These are phyloP conservation scores for Prinia subflava DNA, from an alignment of 2,113 vertebrate genomes.

Conservation along the genomic window DNA sequence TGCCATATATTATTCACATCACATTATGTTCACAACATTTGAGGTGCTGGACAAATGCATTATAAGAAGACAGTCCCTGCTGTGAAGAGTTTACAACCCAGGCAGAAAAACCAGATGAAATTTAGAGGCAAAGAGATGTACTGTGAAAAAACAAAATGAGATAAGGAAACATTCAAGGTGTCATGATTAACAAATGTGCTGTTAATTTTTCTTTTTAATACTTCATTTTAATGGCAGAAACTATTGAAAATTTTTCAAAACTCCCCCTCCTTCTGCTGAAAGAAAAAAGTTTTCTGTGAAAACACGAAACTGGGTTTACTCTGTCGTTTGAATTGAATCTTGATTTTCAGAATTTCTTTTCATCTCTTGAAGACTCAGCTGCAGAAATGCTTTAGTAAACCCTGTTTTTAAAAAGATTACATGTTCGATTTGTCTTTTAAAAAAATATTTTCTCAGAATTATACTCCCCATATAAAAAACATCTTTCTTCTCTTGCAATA, in stretches of 20 bases:
- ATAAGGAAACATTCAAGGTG: not conserved
- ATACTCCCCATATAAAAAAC: not conserved
- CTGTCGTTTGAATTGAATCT: not conserved
- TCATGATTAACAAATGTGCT: slow-evolving; percentile 8
- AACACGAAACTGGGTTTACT: not conserved
- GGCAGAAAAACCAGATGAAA: not conserved
- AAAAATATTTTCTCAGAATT: not conserved
- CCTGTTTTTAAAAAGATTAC: not conserved
- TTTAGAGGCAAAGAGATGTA: not conserved
- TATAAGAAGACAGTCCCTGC: not conserved
- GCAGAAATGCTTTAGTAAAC: not conserved
- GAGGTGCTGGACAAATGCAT: slow-evolving; percentile 43
- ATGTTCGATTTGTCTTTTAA: not conserved
- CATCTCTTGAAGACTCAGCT: not conserved
- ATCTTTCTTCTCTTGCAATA: not conserved
- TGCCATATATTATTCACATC: slow-evolving; percentile 41
- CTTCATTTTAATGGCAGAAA: not conserved
- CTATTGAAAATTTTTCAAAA: not conserved
- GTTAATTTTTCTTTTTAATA: not conserved
- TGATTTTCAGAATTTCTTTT: slow-evolving; percentile 1
- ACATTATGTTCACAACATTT: slow-evolving; percentile 31
- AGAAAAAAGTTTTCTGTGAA: not conserved
- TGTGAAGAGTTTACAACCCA: slow-evolving; percentile 38
- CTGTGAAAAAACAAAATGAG: not conserved
- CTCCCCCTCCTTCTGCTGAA: not conserved